Base-by-base conservation (phyloP, 2,888 invertebrate genomes). In the Chelonus formosanus region DNA sequence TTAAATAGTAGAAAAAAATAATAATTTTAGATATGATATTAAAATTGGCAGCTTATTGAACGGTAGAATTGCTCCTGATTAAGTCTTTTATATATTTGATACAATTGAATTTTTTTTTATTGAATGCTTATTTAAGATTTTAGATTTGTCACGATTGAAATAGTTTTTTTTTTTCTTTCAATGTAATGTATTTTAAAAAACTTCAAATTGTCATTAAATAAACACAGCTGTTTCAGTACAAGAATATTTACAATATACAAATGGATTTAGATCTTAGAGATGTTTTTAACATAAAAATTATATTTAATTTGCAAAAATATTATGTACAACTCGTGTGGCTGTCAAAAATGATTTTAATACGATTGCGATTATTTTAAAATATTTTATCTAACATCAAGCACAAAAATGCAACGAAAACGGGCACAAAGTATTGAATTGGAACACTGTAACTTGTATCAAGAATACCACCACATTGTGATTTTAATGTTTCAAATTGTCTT, bases 371-470 rank as follows among this genome's bases (percentile, higher is more conserved):
- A 76, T 5, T 6, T 81, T 80, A 83, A 70, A 83, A 81, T 70
- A 84, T 77, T 57, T 82, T 83, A 69, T 82, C 81, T 75, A 90
- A 82, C 74, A 89, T 83, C 84, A 89, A 86, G 87, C 89, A 90
- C 45, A 90, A 82, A 73, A 88, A 84, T 73, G 87, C 88, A 69
- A 88, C 84, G 55, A 87, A 84, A 72, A 90, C 79, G 47, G 90
- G 89, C 70, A 87, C 85, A n/a, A 88, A 84, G 70, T 89, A 86
- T 70, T 88, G 87, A 71, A 89, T 85, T 74, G 86, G 85, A 72
- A 89, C 89, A 80, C 88, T 87, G 80, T 88, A 88, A 69, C 88
- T 88, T 68, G 87, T 86, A 79, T 88, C 87, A 67, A 88, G 85
- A 63, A 90, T 80, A 70, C 86, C 82, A 69, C 89, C 86, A 77